Evolutionary conservation across 1,140 invertebrate genomes (phyloP), one percentile per base, ranked within the genome.

Genomic region (Cyrtorhinus lividipennis): DNA sequence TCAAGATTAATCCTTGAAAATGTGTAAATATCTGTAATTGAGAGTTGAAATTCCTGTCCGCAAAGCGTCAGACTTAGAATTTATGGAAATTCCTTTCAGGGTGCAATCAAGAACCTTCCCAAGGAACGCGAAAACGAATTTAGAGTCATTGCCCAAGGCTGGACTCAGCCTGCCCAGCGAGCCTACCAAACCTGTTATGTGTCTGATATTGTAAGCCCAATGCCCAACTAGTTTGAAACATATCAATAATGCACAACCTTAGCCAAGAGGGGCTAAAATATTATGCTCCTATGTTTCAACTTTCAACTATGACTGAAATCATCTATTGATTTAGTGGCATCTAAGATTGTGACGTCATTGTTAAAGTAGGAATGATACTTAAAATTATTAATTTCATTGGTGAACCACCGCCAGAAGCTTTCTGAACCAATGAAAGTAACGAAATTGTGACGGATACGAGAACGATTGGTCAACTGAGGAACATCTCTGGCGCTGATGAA

Each of bases 41-140:
- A n/a, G n/a, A n/a, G n/a, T n/a, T n/a, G n/a, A n/a, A n/a, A n/a
- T n/a, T n/a, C n/a, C n/a, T n/a, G n/a, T n/a, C n/a, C n/a, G n/a
- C n/a, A n/a, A n/a, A n/a, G n/a, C n/a, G n/a, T n/a, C n/a, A n/a
- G n/a, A n/a, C n/a, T n/a, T n/a, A n/a, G n/a, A n/a, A n/a, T n/a
- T n/a, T n/a, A n/a, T n/a, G n/a, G n/a, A n/a, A n/a, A n/a, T 53
- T 5, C 10, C 10, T 53, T 70, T 15, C 38, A 82, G 69, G 84
- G 85, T 38, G 85, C 84, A 60, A 88, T 97, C 45, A 86, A 88
- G 56, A 90, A 95, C 72, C 77, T 99, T 26, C 86, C 82, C 1
- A 91, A 95, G 74, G 92, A 92, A 26, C 89, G 95, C 73, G 90
- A 95, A 71, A 98, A 98, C 73, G 92, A 97, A 74, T 98, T 99